Conservation (phyloP, 2,797 vertebrate genomes). For the Halcyon badia region DNA sequence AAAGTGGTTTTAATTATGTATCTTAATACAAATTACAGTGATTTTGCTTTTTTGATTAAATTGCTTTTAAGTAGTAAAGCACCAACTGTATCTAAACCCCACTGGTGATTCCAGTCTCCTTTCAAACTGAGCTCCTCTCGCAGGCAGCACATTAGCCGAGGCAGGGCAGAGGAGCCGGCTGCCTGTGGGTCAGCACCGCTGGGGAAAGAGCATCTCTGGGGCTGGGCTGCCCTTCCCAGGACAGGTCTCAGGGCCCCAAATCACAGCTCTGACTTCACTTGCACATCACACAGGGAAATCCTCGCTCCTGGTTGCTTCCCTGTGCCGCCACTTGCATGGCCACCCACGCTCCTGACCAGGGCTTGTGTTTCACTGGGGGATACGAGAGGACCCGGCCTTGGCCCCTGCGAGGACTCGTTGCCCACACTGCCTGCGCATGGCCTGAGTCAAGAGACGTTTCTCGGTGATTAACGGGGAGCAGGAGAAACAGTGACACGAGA, state of each 20-base stretch:
- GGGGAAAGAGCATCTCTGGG: background rate
- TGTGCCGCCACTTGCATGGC: rapidly evolving
- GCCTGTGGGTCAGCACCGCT: rapidly evolving
- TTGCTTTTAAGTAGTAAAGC: slow-evolving; percentile 46
- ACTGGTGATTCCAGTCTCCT: slow-evolving; percentile 60
- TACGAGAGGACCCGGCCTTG: background rate
- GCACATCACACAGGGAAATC: rapidly evolving
- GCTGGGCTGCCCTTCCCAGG: background rate
- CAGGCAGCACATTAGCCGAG: background rate
- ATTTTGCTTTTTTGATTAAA: slow-evolving; percentile 66
- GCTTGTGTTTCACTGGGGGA: background rate
- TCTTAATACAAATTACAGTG: slow-evolving; percentile 60
- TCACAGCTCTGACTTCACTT: background rate
- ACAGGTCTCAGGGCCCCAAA: background rate
- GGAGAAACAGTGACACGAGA: background rate
- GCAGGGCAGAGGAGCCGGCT: background rate
- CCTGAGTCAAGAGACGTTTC: background rate
- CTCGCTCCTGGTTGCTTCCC: rapidly evolving
- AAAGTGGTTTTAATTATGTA: background rate
- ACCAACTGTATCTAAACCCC: slow-evolving; percentile 51
- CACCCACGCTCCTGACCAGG: background rate
- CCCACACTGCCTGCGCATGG: rapidly evolving
- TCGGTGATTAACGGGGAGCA: background rate
- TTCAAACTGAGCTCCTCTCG: slow-evolving; percentile 1
- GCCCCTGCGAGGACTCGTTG: rapidly evolving